Evolutionary conservation across 2,113 vertebrate genomes (phyloP), one percentile per base, ranked within the genome.

Genomic region (Scortum barcoo): DNA sequence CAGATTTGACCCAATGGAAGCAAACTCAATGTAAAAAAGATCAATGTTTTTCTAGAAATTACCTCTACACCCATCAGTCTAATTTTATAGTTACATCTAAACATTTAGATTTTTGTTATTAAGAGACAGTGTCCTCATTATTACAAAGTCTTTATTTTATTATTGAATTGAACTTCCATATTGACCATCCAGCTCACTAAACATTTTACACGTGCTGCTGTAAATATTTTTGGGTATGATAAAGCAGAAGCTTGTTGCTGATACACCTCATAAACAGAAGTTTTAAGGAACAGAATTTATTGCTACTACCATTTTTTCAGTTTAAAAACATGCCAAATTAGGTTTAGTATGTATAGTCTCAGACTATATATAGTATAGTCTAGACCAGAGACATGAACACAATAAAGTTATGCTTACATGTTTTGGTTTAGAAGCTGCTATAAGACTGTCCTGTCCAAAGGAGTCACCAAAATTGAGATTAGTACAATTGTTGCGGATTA

Each of bases 401-500:
- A n/a, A n/a, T n/a, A n/a, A n/a, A 36, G 40, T 54, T 17, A 16
- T 61, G 20, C 6, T 16, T 69, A 13, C 42, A 11, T 36, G 51
- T 22, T 50, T 46, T 81, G 7, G 58, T 66, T 69, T 46, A 24
- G 16, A 26, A 68, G 71, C 46, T 73, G 12, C 61, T 73, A 28
- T 69, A 20, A 58, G 7, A 46, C n/a, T n/a, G 28, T 8, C 7
- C 22, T 28, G 22, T 33, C 51, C 28, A 66, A 48, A 50, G 38
- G 12, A 46, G 3, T 57, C 65, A 36, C 24, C 36, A 42, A 38
- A 48, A 66, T 20, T 76, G 38, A 79, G 63, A 82, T 61, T 6
- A 53, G 44, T 14, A 38, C 13, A 82, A 60, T 80, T 42, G 66
- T 81, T 85, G 75, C 28, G 22, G 58, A 81, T 87, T 84, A 80